Base-by-base conservation (phyloP, 2,113 vertebrate species). In the Forbesichthys agassizii region DNA sequence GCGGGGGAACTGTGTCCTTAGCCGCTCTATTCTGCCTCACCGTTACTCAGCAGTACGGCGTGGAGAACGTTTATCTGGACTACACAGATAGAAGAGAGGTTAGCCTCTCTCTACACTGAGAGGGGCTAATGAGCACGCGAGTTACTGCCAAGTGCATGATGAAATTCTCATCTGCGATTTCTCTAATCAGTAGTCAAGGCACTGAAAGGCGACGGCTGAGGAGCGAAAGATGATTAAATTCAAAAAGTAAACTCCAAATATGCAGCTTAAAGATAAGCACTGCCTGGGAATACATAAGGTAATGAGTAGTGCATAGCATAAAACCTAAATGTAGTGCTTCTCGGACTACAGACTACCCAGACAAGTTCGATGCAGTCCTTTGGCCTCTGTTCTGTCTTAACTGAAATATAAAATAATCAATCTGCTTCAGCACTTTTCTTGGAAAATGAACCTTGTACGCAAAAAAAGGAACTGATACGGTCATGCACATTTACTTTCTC, bases 21-120 rank as follows among this genome's bases (percentile, higher is more conserved):
- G 27, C 27, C 27, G 33, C 54, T 61, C 49, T 71, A 14, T 70
- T 48, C 27, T 48, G 9, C 61, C 16, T 48, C 46, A 49, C 13
- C 16, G 46, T 63, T 11, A 49, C 47, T 63, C 16, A 49, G n/a
- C 18, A 11, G 47, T 49, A 79, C 58, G 59, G 20, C 18, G 60
- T 46, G 69, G 66, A 49, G 70, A 75, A 75, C 33, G 64, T 61
- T 61, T 20, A 13, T 9, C 2, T 49, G 49, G 33, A 9, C 42
- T 27, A 14, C 48, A 62, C 48, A 48, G 66, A 60, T 18, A 33
- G 12, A 33, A 57, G 55, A 57, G 18, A 51, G 47, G 68, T 14
- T 27, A 27, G 27, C 27, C 27, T 27, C 27, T 27, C 27, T 48
- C 18, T 59, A 59, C 33, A 36, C 48, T 14, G 20, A 18, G 4